A percentile compares a stretch with the other conserved stretches of the same genome.
Conservation (phyloP, 2,888 invertebrate genomes). For the Melanostoma mellinum region DNA sequence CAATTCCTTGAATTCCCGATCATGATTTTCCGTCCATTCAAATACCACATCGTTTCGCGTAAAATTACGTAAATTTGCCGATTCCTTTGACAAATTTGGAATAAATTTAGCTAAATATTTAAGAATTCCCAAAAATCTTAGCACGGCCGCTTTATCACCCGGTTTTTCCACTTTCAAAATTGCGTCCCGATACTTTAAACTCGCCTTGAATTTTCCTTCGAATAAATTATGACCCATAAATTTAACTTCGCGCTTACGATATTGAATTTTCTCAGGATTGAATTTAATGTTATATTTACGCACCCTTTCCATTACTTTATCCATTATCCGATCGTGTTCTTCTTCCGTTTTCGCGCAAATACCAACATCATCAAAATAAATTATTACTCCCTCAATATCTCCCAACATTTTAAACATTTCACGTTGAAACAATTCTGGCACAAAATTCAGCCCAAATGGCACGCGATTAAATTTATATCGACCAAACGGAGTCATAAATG, state of each 20-base stretch:
- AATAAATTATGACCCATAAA: constrained; percentile 75
- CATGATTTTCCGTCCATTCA: constrained; percentile 47
- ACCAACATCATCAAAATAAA: constrained; percentile 77
- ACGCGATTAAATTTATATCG: constrained; percentile 68
- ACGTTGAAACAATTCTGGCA: constrained; percentile 77
- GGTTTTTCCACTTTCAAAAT: constrained; percentile 46
- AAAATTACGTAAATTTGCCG: constrained; percentile 35
- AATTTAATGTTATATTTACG: constrained; percentile 64
- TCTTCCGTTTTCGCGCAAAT: constrained; percentile 60
- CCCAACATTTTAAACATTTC: constrained; percentile 76
- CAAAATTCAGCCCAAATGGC: constrained; percentile 75
- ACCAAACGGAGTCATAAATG: constrained; percentile 74
- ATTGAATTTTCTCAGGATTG: constrained; percentile 74
- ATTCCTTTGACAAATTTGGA: constrained; percentile 56
- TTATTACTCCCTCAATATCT: constrained; percentile 76
- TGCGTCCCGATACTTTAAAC: constrained; percentile 28
- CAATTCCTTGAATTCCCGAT: constrained; percentile 39
- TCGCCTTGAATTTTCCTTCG: constrained; percentile 44
- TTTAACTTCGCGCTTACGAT: constrained; percentile 67
- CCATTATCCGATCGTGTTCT: constrained; percentile 52
- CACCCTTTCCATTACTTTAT: constrained; percentile 50
- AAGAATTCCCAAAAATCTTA: constrained; percentile 48
- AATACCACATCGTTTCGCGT: constrained; percentile 43
- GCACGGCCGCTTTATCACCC: constrained; percentile 30
- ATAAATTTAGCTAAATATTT: constrained; percentile 71